These are phyloP conservation scores for Aphelenchoides besseyi DNA, from an alignment of 1,140 invertebrate species.

Conservation along the genomic window DNA sequence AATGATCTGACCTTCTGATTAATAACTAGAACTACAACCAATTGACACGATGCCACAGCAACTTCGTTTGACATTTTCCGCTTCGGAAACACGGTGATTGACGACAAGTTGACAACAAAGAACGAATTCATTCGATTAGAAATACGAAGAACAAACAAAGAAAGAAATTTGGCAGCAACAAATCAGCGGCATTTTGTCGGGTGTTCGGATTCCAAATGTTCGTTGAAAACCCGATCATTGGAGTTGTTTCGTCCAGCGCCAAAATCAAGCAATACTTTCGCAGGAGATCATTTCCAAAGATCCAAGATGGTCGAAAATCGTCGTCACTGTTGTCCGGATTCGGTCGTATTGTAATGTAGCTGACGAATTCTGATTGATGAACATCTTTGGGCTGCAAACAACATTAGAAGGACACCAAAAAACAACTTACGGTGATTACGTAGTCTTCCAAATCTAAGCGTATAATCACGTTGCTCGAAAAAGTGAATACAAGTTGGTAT, in stretches of 20 bases:
- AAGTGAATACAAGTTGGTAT: not conserved
- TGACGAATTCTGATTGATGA: not conserved
- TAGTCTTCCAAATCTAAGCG: not conserved
- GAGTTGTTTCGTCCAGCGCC: not conserved
- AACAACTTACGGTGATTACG: not conserved
- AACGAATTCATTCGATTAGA: no score
- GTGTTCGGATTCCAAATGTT: constrained; percentile 3
- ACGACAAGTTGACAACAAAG: no score
- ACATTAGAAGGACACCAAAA: not conserved
- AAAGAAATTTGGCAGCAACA: not conserved
- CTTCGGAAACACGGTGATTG: no score
- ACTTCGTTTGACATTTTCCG: no score
- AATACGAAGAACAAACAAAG: no score
- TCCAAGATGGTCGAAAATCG: not conserved
- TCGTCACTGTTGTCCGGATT: not conserved
- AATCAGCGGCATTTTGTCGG: not conserved
- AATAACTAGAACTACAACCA: no score
- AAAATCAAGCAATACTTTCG: not conserved
- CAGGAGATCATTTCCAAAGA: constrained; percentile 6
- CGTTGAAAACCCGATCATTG: not conserved
- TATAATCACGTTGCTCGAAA: not conserved
- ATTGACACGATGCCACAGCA: no score
- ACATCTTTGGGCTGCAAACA: not conserved
- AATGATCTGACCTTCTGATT: no score
- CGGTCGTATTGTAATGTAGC: not conserved